Evolutionary conservation across 1,140 invertebrate genomes (phyloP).

Genomic region (Solenopsis fugax): DNA sequence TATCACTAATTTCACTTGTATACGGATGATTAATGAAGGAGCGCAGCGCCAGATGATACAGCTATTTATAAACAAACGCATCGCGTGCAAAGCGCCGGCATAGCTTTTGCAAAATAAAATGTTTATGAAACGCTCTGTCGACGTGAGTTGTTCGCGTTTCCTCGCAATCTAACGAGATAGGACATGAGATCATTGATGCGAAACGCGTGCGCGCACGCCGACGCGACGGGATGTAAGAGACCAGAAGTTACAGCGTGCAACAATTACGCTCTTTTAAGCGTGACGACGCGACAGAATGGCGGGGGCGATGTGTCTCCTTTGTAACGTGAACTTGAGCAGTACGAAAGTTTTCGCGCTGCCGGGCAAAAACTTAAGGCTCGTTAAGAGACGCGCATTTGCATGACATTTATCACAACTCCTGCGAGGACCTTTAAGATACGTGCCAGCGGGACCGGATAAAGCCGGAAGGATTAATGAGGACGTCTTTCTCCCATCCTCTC

Average conservation of each 20-base stretch:
- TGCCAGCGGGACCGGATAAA: constrained; percentile 52
- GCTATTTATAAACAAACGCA: constrained; percentile 38
- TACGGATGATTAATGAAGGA: constrained; percentile 13
- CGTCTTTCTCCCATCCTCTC: constrained; percentile 8
- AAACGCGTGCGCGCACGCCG: background rate
- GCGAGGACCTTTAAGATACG: constrained; percentile 51
- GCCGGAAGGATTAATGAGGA: constrained; percentile 68
- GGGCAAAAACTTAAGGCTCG: constrained; percentile 71
- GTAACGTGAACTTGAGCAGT: constrained; percentile 51
- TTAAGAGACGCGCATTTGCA: constrained; percentile 67
- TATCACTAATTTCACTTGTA: constrained; percentile 11
- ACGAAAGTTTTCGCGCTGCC: constrained; percentile 63
- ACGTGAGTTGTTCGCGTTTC: background rate
- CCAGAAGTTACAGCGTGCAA: constrained; percentile 50
- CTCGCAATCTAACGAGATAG: constrained; percentile 41
- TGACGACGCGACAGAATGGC: constrained; percentile 29
- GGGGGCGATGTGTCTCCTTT: constrained; percentile 51
- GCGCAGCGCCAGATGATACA: background rate
- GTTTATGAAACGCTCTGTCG: background rate
- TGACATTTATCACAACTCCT: constrained; percentile 70
- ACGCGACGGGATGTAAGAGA: constrained; percentile 13
- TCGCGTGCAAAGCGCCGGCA: constrained; percentile 2
- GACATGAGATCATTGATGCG: constrained; percentile 38
- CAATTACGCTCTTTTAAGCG: constrained; percentile 59
- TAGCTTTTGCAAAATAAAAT: constrained; percentile 38